phyloP scores from a whole-genome alignment of 2,113 vertebrate species.

The Anseranas semipalmata region DNA sequence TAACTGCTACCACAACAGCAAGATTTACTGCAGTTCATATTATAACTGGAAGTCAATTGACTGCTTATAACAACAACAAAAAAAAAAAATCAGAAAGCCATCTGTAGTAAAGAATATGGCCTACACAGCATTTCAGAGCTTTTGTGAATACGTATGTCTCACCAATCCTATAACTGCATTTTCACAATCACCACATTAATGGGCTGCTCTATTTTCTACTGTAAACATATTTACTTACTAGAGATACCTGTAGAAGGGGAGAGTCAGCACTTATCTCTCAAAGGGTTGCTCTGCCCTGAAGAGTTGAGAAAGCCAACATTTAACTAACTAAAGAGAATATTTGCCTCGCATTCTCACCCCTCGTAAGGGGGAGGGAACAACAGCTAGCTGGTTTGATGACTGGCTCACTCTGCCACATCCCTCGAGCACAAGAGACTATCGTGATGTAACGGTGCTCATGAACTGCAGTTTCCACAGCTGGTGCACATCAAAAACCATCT shows the following conservation, averaged over 20 bases:
- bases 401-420: not conserved
- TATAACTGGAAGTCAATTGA: slow-evolving; percentile 16
- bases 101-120: not conserved
- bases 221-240: not conserved
- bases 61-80: not conserved
- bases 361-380: not conserved
- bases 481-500: not conserved
- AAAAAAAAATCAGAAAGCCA: not conserved
- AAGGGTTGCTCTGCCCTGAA: not conserved
- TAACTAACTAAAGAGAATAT: not conserved
- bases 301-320: slow-evolving; percentile 22
- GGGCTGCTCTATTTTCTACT: not conserved
- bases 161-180: not conserved
- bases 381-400: not conserved
- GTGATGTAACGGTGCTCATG: too few species aligned
- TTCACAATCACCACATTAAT: not conserved
- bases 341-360: not conserved
- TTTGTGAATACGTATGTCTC: not conserved
- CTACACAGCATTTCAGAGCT: not conserved
- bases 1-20: not conserved
- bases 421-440: fast-evolving
- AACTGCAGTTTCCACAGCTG: not conserved
- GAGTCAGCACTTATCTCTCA: not conserved
- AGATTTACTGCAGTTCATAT: not conserved
- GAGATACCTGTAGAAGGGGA: not conserved